Conservation (phyloP, 2,888 invertebrate species). For the Catocala fraxini region DNA sequence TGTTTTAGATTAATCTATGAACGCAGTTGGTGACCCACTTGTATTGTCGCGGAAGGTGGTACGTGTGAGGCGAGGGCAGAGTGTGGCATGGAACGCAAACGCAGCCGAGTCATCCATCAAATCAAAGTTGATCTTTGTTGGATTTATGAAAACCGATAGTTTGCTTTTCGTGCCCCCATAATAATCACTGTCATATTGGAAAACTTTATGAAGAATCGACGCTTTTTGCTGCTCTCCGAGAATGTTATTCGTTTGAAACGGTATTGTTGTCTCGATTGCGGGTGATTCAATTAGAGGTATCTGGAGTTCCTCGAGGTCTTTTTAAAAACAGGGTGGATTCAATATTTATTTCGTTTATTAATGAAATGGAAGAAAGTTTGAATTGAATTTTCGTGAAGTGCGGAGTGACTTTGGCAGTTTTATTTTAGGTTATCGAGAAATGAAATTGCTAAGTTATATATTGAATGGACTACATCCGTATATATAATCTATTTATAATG, state of each 20-base stretch:
- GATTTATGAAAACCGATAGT: slow-evolving; percentile 78
- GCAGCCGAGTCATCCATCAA: slow-evolving; percentile 71
- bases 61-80: slow-evolving; percentile 1
- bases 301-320: slow-evolving; percentile 8
- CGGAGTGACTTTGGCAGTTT: not conserved
- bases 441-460: too few species aligned
- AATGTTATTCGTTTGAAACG: slow-evolving; percentile 28
- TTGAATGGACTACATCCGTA: too few species aligned
- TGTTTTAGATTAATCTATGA: not conserved
- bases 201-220: slow-evolving; percentile 64
- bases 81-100: slow-evolving; percentile 42
- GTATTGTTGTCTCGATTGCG: slow-evolving; percentile 33
- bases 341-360: slow-evolving; percentile 6
- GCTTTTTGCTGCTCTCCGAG: slow-evolving; percentile 35
- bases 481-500: too few species aligned
- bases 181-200: slow-evolving; percentile 69
- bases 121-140: slow-evolving; percentile 74
- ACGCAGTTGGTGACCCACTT: slow-evolving; percentile 27
- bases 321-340: slow-evolving; percentile 2
- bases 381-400: slow-evolving; percentile 7
- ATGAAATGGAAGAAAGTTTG: slow-evolving; percentile 1
- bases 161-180: slow-evolving; percentile 65
- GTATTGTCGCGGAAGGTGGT: slow-evolving; percentile 1
- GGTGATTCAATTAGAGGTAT: slow-evolving; percentile 35
- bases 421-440: not conserved